Evolutionary conservation across 2,888 invertebrate species (phyloP).

Genomic region (Mesorhabditis spiculigera): DNA sequence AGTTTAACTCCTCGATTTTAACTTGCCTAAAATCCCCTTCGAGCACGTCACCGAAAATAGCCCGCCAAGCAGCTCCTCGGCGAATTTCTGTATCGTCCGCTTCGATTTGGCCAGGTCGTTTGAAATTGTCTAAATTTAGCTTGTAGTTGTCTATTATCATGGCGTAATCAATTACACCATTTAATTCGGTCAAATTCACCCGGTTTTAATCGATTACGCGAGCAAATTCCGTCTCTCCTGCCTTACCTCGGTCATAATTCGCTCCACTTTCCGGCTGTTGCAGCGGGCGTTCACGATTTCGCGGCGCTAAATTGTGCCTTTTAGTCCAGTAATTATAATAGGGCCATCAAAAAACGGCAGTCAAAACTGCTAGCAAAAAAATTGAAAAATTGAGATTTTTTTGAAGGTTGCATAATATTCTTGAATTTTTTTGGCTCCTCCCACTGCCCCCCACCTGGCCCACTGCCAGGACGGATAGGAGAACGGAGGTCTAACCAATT

Average conservation of each 20-base stretch:
- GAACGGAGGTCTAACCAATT: no score
- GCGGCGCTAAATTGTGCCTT: background rate
- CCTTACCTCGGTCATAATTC: background rate
- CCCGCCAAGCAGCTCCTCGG: constrained; percentile 16
- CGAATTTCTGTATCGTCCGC: constrained; percentile 14
- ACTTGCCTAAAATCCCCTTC: no score
- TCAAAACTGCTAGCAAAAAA: no score
- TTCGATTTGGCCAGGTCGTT: constrained; percentile 11
- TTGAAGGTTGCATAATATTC: no score
- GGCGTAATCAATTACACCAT: background rate
- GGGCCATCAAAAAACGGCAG: no score
- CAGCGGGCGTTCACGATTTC: background rate
- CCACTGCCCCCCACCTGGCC: no score
- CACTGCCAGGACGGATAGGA: no score
- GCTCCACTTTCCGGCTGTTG: background rate
- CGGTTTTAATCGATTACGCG: background rate
- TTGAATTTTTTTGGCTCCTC: no score
- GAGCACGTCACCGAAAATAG: constrained; percentile 7
- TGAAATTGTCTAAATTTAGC: constrained; percentile 10
- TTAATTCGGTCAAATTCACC: background rate
- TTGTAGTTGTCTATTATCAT: background rate
- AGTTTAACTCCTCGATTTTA: no score
- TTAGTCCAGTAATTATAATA: no score
- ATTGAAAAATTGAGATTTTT: no score
- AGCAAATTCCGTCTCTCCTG: background rate